phyloP scores from a whole-genome alignment of 2,888 invertebrate species.

The Odontothrips loti region DNA sequence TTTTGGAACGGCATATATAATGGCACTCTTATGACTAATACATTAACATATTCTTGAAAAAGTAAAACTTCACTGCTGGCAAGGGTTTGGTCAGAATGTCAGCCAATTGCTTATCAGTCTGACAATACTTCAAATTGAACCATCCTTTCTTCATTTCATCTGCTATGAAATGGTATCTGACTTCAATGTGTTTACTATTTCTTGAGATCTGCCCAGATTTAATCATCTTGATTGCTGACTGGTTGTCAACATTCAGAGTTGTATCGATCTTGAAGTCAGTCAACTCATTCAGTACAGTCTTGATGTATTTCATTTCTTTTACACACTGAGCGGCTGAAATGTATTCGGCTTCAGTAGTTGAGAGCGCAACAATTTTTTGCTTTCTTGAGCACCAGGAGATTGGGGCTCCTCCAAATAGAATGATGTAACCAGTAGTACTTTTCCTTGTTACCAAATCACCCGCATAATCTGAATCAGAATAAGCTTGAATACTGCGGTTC shows the following conservation, averaged over 20 bases:
- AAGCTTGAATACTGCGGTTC: neutral
- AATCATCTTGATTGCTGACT: slow-evolving; percentile 34
- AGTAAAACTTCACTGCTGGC: too few relatives aligned
- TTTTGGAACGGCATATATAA: too few relatives aligned
- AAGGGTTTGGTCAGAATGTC: slow-evolving; percentile 34
- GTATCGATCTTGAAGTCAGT: slow-evolving; percentile 5
- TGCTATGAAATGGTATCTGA: slow-evolving; percentile 32
- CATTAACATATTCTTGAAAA: too few relatives aligned
- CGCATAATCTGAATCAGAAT: slow-evolving; percentile 24
- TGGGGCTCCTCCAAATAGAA: slow-evolving; percentile 35
- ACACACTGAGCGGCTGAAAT: slow-evolving; percentile 35
- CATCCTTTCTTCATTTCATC: slow-evolving; percentile 28
- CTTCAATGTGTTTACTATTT: slow-evolving; percentile 34
- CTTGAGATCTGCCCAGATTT: slow-evolving; percentile 31
- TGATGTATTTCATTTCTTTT: slow-evolving; percentile 37
- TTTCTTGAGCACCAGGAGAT: slow-evolving; percentile 38
- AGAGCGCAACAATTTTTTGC: slow-evolving; percentile 39
- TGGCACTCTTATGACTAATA: too few relatives aligned
- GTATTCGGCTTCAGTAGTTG: slow-evolving; percentile 40
- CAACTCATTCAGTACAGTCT: slow-evolving; percentile 35
- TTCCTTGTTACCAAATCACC: neutral
- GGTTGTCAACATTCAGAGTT: slow-evolving; percentile 32
- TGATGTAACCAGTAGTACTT: slow-evolving; percentile 30
- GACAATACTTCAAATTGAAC: slow-evolving; percentile 31
- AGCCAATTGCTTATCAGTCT: slow-evolving; percentile 33